phyloP scores from a whole-genome alignment of 2,797 vertebrate genomes.

The Aphelocoma californica region DNA sequence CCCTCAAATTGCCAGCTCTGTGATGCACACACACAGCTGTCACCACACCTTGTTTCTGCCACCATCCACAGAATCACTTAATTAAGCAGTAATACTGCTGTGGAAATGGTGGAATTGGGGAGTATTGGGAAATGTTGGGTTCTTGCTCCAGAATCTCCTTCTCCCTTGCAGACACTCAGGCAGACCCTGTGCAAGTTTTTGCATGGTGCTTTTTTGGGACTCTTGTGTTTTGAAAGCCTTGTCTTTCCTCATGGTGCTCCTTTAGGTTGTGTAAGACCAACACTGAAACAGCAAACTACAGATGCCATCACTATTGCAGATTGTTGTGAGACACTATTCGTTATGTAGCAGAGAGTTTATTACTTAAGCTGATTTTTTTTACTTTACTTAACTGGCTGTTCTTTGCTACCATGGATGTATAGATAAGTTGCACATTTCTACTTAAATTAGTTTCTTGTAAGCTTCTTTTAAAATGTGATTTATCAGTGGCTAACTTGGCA shows the following conservation, averaged over 20 bases:
- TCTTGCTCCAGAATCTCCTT: background rate
- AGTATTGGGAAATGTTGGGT: background rate
- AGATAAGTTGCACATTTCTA: background rate
- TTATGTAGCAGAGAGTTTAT: background rate
- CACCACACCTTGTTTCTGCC: background rate
- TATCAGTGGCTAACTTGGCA: slow-evolving; percentile 52
- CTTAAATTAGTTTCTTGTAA: slow-evolving; percentile 3
- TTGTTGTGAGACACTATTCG: background rate
- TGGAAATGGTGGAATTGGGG: background rate
- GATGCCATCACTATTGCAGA: background rate
- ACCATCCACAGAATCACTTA: background rate
- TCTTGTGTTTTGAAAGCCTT: background rate
- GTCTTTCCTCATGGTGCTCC: background rate
- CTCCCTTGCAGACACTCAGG: background rate
- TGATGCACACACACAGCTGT: background rate
- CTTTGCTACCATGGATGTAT: background rate
- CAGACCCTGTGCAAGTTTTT: background rate
- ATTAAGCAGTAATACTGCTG: background rate
- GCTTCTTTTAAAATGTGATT: slow-evolving; percentile 25
- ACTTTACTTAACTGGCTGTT: background rate
- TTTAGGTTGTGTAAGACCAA: background rate
- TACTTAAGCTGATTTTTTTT: background rate
- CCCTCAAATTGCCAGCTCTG: background rate
- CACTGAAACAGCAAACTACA: background rate
- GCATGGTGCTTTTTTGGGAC: background rate